Percentiles rank a stretch among this genome's conserved stretches.
These are phyloP conservation scores for Nothocercus nigrocapillus DNA, from an alignment of 2,113 vertebrate genomes.

Conservation along the genomic window DNA sequence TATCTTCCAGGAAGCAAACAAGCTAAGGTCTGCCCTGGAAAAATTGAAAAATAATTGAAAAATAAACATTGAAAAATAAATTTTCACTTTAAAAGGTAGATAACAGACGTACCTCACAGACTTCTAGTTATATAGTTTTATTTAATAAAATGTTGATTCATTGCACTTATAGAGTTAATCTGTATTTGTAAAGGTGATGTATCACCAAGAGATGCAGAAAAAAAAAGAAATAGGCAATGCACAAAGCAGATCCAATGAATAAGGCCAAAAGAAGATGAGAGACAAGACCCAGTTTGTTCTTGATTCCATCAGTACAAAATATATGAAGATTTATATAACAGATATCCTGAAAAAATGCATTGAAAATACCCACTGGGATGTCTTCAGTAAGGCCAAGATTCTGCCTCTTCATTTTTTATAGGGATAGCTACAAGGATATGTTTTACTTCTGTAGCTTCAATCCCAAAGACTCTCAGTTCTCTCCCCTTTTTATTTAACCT, in stretches of 20 bases:
- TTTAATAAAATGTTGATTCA: background rate
- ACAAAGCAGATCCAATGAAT: background rate
- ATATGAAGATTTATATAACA: background rate
- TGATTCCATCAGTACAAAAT: background rate
- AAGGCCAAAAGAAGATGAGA: background rate
- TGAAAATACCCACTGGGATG: background rate
- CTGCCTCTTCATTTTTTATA: background rate
- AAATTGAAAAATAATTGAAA: no score
- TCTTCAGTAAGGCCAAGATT: background rate
- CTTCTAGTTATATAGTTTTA: background rate
- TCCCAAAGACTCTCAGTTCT: background rate
- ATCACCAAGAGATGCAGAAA: background rate
- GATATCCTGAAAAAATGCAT: background rate
- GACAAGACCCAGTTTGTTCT: rapidly evolving
- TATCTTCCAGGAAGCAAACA: background rate
- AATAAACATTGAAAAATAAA: background rate
- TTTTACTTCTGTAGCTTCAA: background rate
- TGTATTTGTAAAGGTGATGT: background rate
- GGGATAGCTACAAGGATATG: background rate
- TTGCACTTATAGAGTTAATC: background rate
- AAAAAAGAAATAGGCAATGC: background rate
- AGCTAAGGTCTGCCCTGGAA: background rate
- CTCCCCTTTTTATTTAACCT: background rate
- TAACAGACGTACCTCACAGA: background rate
- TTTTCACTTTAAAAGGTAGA: background rate